Percentiles rank a stretch among this genome's conserved stretches.
These are phyloP conservation scores for Pecten maximus DNA, from an alignment of 2,888 invertebrate genomes.

Conservation along the genomic window DNA sequence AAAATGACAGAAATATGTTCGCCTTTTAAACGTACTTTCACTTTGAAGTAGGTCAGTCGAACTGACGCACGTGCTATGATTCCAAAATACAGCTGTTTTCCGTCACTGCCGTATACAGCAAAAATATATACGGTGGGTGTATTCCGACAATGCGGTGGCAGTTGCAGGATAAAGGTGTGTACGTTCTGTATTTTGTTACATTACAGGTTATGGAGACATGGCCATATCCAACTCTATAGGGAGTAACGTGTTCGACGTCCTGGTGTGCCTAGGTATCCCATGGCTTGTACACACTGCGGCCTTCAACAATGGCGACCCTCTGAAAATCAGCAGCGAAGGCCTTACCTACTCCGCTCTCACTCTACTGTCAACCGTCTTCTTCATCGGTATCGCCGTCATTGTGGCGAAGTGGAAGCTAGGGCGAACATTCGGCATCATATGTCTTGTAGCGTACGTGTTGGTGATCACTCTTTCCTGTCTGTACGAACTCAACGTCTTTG, in stretches of 20 bases:
- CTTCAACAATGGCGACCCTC: conserved; percentile 85
- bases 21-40: no score
- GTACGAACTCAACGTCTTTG: conserved; percentile 93
- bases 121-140: no score
- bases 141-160: no score
- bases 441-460: conserved; percentile 87
- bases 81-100: no score
- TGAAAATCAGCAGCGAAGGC: conserved; percentile 90
- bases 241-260: conserved; percentile 81
- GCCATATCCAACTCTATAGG: conserved; percentile 81
- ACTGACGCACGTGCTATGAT: no score
- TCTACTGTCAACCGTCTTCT: conserved; percentile 88
- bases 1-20: no score
- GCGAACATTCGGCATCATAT: conserved; percentile 87
- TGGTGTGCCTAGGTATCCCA: conserved; percentile 80
- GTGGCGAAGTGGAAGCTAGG: conserved; percentile 87
- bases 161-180: no score
- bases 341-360: conserved; percentile 92
- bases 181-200: not conserved
- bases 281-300: conserved; percentile 77
- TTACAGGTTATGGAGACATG: conserved; percentile 80
- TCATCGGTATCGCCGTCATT: conserved; percentile 88
- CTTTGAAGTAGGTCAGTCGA: no score
- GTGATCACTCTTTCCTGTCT: conserved; percentile 91
- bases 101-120: no score